Evolutionary conservation across 2,797 vertebrate species (phyloP), one percentile per base, ranked within the genome.

Genomic region (Lacerta agilis): DNA sequence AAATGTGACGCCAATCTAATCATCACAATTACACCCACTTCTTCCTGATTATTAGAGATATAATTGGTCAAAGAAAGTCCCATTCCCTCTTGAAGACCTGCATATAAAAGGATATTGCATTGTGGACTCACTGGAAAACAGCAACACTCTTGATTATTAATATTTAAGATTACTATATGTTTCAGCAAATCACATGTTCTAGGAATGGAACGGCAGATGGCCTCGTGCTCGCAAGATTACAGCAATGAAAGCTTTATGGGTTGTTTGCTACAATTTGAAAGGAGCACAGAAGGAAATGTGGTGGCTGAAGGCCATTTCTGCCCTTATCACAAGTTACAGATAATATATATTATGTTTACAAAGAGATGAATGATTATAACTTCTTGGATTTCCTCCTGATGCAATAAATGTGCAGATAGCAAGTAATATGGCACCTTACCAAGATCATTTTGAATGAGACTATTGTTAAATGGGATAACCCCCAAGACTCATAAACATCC

Each of bases 211-310:
- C 82, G 85, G 77, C 92, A 92, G 86, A 43, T 73, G 92, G 88
- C 81, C 79, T 79, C 45, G 91, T 89, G 75, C 76, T 75, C 86
- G 11, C 49, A 20, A 45, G 41, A 85, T 75, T 88, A 87, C 33
- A 67, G 55, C 86, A 92, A 76, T 93, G 84, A 92, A 86, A 79
- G 25, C 90, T 94, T 94, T 94, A 93, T 92, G 78, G 38, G 29
- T 66, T 90, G 84, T 80, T 77, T 83, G 80, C 73, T 36, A 85
- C 58, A 64, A 67, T 71, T 58, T 87, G 69, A 76, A 84, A 87
- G 79, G 36, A 81, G 78, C 58, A 89, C 43, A 89, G 79, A 90
- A 90, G 82, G 66, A 89, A 93, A 41, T 73, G 80, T 38, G 88
- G 86, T 92, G 87, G 83, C 83, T 84, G 82, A 88, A 93, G 72